phyloP scores from a whole-genome alignment of 2,113 vertebrate genomes.

The Micronisus gabar region DNA sequence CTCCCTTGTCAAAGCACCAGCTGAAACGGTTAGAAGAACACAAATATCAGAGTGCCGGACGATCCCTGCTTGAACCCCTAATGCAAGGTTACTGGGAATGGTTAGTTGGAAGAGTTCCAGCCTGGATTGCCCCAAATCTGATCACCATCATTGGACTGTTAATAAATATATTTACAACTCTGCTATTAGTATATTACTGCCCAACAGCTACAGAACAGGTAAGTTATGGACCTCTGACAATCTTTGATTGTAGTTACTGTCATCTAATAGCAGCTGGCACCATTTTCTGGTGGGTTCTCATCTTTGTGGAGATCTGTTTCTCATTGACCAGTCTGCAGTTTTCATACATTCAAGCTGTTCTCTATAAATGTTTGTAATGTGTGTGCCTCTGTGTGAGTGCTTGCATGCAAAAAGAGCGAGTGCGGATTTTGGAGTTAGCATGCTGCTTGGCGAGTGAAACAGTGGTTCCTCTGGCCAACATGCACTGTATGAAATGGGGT shows the following conservation, averaged over 20 bases:
- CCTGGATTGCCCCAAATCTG: slow-evolving; percentile 96
- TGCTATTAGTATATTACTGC: slow-evolving; percentile 93
- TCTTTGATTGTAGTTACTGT: rapidly evolving
- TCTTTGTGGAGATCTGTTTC: background rate
- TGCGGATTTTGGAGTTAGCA: background rate
- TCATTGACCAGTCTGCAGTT: rapidly evolving
- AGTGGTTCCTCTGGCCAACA: rapidly evolving
- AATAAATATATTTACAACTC: slow-evolving; percentile 93
- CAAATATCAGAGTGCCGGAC: slow-evolving; percentile 91
- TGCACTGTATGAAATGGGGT: rapidly evolving
- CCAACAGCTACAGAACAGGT: slow-evolving; percentile 97
- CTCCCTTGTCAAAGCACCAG: slow-evolving; percentile 90
- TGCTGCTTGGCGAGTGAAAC: rapidly evolving
- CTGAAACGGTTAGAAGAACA: slow-evolving; percentile 96
- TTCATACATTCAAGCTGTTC: rapidly evolving
- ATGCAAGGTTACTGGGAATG: slow-evolving; percentile 99
- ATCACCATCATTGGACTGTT: slow-evolving; percentile 94
- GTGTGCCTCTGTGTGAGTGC: background rate
- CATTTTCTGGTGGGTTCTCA: background rate
- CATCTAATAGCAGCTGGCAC: background rate
- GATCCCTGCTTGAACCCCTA: slow-evolving; percentile 93
- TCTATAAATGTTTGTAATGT: background rate
- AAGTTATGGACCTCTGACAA: background rate
- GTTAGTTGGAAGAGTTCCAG: slow-evolving; percentile 87
- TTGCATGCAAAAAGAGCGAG: rapidly evolving